phyloP scores from a whole-genome alignment of 2,888 invertebrate genomes.

The Lasioglossum morio region DNA sequence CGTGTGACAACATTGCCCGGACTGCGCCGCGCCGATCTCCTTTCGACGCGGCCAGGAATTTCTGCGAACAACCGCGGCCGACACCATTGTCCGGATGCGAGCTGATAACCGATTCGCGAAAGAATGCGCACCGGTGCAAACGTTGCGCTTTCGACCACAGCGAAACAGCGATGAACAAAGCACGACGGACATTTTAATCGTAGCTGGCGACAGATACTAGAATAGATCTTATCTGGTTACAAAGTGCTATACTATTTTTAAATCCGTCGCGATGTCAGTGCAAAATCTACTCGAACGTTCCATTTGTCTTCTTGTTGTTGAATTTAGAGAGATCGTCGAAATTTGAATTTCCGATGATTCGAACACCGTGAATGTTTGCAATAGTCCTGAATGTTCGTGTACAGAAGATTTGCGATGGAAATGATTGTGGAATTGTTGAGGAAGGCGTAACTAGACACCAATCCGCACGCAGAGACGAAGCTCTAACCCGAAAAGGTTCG shows the following conservation, averaged over 20 bases:
- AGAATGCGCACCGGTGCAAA: conserved; percentile 9
- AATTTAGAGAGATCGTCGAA: not conserved
- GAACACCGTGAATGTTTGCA: not conserved
- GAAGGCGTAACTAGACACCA: conserved; percentile 75
- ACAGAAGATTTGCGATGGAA: conserved; percentile 11
- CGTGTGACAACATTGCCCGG: conserved; percentile 54
- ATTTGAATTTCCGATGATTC: not conserved
- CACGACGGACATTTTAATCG: not conserved
- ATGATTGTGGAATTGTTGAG: not conserved
- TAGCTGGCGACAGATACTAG: not conserved
- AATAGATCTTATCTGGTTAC: conserved; percentile 13
- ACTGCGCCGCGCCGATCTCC: conserved; percentile 46
- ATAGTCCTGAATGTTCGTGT: not conserved
- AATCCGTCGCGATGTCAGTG: not conserved
- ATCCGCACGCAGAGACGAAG: conserved; percentile 67
- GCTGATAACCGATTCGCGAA: conserved; percentile 45
- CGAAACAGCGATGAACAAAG: not conserved
- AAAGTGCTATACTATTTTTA: not conserved
- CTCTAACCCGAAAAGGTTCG: conserved; percentile 83
- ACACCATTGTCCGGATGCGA: conserved; percentile 64
- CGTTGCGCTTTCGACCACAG: not conserved
- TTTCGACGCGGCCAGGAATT: conserved; percentile 46
- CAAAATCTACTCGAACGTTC: not conserved
- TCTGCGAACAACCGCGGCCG: conserved; percentile 48
- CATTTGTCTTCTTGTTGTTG: not conserved